Evolutionary conservation across 2,113 vertebrate genomes (phyloP), one percentile per base, ranked within the genome.

Genomic region (Electrona antarctica): DNA sequence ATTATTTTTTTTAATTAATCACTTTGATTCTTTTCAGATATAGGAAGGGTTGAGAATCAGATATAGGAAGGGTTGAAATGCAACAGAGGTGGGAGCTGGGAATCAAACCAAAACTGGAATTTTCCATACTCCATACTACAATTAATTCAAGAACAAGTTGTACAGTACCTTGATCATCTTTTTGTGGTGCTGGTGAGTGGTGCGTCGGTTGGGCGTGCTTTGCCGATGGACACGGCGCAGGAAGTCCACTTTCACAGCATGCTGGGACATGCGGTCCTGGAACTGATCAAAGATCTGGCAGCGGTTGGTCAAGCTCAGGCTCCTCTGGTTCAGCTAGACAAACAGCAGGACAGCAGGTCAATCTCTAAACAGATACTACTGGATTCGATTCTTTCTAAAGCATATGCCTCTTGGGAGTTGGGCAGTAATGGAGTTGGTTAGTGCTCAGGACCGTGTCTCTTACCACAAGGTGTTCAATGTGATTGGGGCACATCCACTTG

Each of bases 401-500:
- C 33, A 41, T 41, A 41, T 4, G 33, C 33, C 33, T 41, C 5
- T 41, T 4, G 21, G 21, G 21, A 21, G 21, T 21, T 21, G 5
- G 33, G 33, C 33, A 41, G 1, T 41, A 41, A 41, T 41, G 3
- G 5, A 41, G 33, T 41, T 41, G 33, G 33, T 41, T 41, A 41
- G 69, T 7, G 6, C 15, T 48, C 2, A 59, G 60, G 7, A 63
- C 8, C 1, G 21, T 0, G 6, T 0, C 4, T 70, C 96, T 94
- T 93, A 99, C 98, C 95, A 95, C 95, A 81, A 97, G 86, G 56
- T 98, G 96, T 87, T 99, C 97, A 8, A 97, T 96, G 74, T 99
- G 98, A 89, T 99, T 99, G 14, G 98, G 98, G 87, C 98, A 99
- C 98, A 99, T 98, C 98, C 97, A 99, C 89, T 96, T 95, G 76